These are phyloP conservation scores for Chelonus insularis DNA, from an alignment of 1,140 invertebrate species.

Conservation along the genomic window DNA sequence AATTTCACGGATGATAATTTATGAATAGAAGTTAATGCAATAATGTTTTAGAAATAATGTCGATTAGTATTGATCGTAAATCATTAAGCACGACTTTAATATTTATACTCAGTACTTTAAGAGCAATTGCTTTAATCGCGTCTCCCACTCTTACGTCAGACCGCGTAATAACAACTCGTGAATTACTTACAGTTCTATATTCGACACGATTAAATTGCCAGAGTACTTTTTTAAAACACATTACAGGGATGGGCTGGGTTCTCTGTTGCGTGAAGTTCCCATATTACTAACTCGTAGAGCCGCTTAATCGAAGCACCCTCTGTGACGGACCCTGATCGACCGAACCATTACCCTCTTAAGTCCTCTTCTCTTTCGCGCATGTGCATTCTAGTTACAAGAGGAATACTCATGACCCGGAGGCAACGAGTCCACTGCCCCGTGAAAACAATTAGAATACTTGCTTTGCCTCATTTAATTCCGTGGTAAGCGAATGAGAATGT, in stretches of 20 bases:
- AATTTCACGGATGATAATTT: no score
- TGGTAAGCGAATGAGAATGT: background rate
- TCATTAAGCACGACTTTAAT: no score
- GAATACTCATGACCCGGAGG: conserved; percentile 7
- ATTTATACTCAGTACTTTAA: no score
- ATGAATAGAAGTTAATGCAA: no score
- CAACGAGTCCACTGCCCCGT: conserved; percentile 23
- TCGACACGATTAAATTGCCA: conserved; percentile 26
- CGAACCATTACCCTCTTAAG: conserved; percentile 18
- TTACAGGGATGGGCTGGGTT: conserved; percentile 34
- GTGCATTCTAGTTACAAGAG: background rate
- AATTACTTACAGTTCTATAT: conserved; percentile 21
- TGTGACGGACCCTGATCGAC: conserved; percentile 33
- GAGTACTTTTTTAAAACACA: conserved; percentile 17
- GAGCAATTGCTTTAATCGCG: no score
- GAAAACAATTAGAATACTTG: conserved; percentile 27
- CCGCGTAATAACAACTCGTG: conserved; percentile 4
- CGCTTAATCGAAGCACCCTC: conserved; percentile 34
- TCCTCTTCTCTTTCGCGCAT: background rate
- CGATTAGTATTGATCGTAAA: no score
- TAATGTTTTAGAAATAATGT: no score
- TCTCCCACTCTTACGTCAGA: background rate
- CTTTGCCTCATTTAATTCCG: conserved; percentile 22
- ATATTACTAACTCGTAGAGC: conserved; percentile 24
- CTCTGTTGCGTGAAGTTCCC: conserved; percentile 33